Base-by-base conservation (phyloP, 2,888 invertebrate genomes). In the Cosmia pyralina region DNA sequence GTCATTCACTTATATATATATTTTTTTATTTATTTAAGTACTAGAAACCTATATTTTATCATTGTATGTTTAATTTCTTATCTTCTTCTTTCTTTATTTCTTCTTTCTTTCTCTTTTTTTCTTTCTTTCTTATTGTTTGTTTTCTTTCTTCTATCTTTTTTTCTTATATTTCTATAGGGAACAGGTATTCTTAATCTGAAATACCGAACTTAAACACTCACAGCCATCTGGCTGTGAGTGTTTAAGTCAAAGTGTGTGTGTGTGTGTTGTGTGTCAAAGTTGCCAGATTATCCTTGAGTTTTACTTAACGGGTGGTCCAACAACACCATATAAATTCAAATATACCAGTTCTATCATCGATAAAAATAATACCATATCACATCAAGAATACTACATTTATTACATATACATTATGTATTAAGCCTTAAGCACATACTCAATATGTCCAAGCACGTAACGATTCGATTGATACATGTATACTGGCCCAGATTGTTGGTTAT, bases 401-500 rank as follows among this genome's bases (percentile, higher is more conserved):
- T 41, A 13, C n/a, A 44, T 50, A 69, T 66, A 38, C 59, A 64
- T 67, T 60, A 60, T 67, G 28, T 64, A 60, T 69, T 55, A 83
- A 46, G 53, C 48, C 11, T 75, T 66, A 83, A 83, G 53, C 38
- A 46, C 13, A 53, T 34, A 68, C 66, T 81, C 55, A 22, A 75
- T 0, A n/a, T 50, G 57, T 28, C 19, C 7, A 62, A n/a, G 44
- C 81, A 82, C 84, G 84, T 84, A 75, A 63, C 19, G 59, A 66
- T 59, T 53, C 34, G 62, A 62, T 83, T 62, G 58, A 79, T 70
- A 68, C 38, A 68, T 65, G 58, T 48, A 17, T 28, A 38, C 28
- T 67, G 69, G 11, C 67, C 67, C 50, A 84, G 59, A 75, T 71
- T 72, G 50, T 65, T 19, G 17, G 17, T 46, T 65, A 75, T 82